phyloP scores from a whole-genome alignment of 2,113 vertebrate species.

The Dipodomys stephensi region DNA sequence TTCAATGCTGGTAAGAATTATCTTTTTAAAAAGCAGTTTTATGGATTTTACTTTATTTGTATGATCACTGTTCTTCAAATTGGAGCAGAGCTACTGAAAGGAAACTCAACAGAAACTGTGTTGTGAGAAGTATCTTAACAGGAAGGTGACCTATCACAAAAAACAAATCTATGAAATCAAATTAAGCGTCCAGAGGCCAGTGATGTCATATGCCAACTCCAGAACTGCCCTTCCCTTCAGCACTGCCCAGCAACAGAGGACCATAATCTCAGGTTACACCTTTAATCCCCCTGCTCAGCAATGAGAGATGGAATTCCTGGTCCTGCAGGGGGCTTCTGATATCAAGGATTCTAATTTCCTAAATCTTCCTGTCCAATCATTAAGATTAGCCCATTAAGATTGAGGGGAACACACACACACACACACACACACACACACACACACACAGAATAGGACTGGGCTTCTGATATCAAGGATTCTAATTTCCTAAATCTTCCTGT shows the following conservation, averaged over 20 bases:
- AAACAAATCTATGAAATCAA: constrained; percentile 3
- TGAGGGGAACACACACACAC: no score
- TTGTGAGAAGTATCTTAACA: background rate
- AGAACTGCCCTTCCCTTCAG: background rate
- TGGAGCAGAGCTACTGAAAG: background rate
- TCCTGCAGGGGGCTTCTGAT: background rate
- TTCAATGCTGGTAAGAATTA: constrained; percentile 19
- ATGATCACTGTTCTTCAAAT: background rate
- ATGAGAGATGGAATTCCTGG: background rate
- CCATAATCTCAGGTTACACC: background rate
- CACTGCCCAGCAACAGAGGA: background rate
- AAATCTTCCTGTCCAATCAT: background rate
- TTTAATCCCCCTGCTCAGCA: background rate
- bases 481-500: background rate
- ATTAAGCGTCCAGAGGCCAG: background rate
- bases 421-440: no score
- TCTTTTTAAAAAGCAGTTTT: background rate
- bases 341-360: background rate
- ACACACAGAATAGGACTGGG: no score
- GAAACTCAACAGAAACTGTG: constrained; percentile 44
- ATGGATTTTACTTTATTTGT: background rate
- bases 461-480: background rate
- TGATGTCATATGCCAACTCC: background rate
- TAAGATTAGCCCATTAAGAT: no score
- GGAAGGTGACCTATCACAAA: background rate